A percentile compares a stretch with the other conserved stretches of the same genome.
Evolutionary conservation across 2,113 vertebrate species (phyloP).

Genomic region (Oreochromis niloticus): DNA sequence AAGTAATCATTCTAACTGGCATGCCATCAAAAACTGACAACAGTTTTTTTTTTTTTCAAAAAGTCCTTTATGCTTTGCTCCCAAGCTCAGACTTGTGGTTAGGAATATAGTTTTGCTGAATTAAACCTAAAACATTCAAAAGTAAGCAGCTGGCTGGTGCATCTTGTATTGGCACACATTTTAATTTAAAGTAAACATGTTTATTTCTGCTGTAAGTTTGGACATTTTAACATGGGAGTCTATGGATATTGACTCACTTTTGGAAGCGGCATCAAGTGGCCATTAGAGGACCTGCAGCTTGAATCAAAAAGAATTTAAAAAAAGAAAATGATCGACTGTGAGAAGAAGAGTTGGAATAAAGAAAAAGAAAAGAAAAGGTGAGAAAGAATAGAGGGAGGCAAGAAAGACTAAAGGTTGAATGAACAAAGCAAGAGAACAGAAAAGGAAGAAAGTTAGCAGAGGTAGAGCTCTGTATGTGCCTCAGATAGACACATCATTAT

Average conservation of each 20-base stretch:
- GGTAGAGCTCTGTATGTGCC: background rate
- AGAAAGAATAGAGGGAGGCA: background rate
- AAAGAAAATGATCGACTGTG: background rate
- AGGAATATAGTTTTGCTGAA: background rate
- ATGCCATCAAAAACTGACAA: background rate
- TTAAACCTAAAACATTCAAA: background rate
- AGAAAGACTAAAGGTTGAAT: background rate
- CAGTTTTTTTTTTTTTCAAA: background rate
- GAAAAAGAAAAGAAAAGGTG: background rate
- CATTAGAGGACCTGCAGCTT: background rate
- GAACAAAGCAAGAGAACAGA: background rate
- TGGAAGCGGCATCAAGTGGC: background rate
- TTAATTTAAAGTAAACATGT: background rate
- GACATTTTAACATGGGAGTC: background rate
- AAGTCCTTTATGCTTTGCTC: background rate
- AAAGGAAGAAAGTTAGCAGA: background rate
- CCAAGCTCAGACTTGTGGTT: background rate
- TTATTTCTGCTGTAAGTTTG: background rate
- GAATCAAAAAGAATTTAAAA: background rate
- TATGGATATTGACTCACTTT: background rate
- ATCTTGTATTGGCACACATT: background rate
- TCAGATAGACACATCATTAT: conserved; percentile 32
- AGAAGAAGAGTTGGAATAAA: background rate
- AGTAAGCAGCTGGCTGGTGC: background rate
- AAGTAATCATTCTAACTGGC: background rate